Base-by-base conservation (phyloP, 2,888 invertebrate species). In the Halictus ligatus region DNA sequence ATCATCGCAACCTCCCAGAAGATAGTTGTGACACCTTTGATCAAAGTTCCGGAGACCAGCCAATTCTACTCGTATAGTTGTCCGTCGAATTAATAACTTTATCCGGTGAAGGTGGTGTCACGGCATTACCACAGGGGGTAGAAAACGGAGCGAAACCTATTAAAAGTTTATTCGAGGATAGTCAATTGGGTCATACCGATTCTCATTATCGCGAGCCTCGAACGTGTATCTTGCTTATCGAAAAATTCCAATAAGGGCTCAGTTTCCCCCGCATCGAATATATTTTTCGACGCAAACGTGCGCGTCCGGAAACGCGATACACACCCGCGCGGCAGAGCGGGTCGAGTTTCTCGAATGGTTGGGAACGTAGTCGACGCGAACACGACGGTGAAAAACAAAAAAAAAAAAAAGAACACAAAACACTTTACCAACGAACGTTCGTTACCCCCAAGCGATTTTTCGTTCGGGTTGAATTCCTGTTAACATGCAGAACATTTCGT, bases 141-240 rank as follows among this genome's bases (percentile, higher is more conserved):
- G 6, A 54, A 46, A 76, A 15, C 35, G 43, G 43, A 13, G 21
- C 71, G n/a, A 43, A 71, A 71, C 71, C 71, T 43, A 71, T 71
- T 71, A 71, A 71, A 71, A 71, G 71, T 71, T 71, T 71, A 71
- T 71, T 71, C 71, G 71, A 71, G 43, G 71, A 7, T 71, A n/a
- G 71, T 43, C 71, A 71, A 71, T 71, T 71, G 71, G 71, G 71
- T 71, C 71, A 43, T 71, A 40, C 71, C 71, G 40, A 71, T 71
- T 71, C 43, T 13, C 71, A 71, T 71, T 71, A 43, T 43, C 43
- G 71, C 6, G 43, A 43, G 71, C 40, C 71, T 43, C n/a, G n/a
- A 71, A n/a, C 71, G 71, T 71, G 71, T 71, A 71, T 71, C 71
- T 40, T 43, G 43, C 71, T 77, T 77, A 77, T 67, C 67, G 46